A percentile compares a stretch with the other conserved stretches of the same genome.
Evolutionary conservation across 2,888 invertebrate genomes (phyloP).

Genomic region (Caenorhabditis sp.): DNA sequence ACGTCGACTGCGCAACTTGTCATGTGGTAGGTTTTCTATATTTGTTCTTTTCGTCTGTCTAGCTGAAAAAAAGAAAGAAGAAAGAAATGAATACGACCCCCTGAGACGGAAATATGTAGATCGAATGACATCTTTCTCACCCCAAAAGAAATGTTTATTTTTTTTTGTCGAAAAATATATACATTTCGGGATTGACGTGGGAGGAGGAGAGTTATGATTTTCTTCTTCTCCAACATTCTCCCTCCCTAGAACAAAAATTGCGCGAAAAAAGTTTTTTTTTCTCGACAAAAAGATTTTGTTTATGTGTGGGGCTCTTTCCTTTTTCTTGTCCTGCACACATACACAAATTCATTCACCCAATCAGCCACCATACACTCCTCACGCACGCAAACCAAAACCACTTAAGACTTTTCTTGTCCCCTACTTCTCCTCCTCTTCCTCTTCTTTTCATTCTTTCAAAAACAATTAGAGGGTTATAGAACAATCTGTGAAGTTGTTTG

Average conservation of each 20-base stretch:
- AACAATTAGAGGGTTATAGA: background rate
- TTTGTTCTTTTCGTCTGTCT: background rate
- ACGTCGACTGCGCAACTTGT: slow-evolving; percentile 96
- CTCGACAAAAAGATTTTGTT: background rate
- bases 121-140: background rate
- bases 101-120: background rate
- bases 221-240: too few species aligned
- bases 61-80: background rate
- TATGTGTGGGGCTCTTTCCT: background rate
- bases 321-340: too few species aligned
- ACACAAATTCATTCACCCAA: background rate
- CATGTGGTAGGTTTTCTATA: slow-evolving; percentile 72
- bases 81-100: background rate
- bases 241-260: too few species aligned
- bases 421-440: background rate
- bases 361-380: background rate
- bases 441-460: background rate
- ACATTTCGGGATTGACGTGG: background rate
- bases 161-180: background rate
- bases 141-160: background rate
- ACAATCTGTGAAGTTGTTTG: too few species aligned
- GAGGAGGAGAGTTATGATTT: too few species aligned
- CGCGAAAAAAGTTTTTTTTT: background rate
- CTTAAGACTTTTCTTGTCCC: background rate
- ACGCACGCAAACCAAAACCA: background rate